Base-by-base conservation (phyloP, 92 coral and sea anemone species). In the Epizoanthus scotinus region DNA sequence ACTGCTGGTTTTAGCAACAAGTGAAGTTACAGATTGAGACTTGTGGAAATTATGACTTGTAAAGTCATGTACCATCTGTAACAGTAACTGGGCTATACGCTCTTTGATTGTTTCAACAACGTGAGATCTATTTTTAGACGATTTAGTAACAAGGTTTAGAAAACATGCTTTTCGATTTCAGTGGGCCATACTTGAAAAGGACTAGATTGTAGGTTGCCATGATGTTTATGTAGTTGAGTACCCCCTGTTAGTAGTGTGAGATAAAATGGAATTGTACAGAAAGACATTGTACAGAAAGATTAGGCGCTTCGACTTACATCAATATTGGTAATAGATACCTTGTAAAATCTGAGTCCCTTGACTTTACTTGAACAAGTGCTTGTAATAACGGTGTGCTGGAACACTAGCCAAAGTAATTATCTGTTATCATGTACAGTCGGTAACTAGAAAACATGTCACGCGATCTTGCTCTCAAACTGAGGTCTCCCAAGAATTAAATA, bases 401-500 rank as follows among this genome's bases (percentile, higher is more conserved):
- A 38, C 21, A 20, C 53, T 42, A 13, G 53, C 15, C 59, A 31
- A 12, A 20, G 53, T 36, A 38, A 49, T 54, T 27, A 59, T 36
- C 81, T 75, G 60, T 75, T 75, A 75, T 54, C 64, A 73, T 73
- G 79, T 73, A 73, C 79, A 58, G 79, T 73, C 59, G 19, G 20
- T 22, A 21, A 56, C 1, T 57, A 56, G 44, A 18, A 22, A 38
- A 17, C 40, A 75, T 75, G 81, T 75, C 68, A n/a, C 28, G 21
- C 9, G 24, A 55, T 53, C 61, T 75, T 22, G 55, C 56, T 75
- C 81, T 75, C 68, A 22, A 60, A 59, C 22, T 34, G 25, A 22
- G 65, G 60, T 38, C n/a, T 27, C 29, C 36, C 36, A 22, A 22
- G 25, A 49, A 15, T 44, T 44, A n/a, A 70, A 49, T 20, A 18